phyloP scores from a whole-genome alignment of 2,888 invertebrate genomes.

The Caenorhabditis sp. region DNA sequence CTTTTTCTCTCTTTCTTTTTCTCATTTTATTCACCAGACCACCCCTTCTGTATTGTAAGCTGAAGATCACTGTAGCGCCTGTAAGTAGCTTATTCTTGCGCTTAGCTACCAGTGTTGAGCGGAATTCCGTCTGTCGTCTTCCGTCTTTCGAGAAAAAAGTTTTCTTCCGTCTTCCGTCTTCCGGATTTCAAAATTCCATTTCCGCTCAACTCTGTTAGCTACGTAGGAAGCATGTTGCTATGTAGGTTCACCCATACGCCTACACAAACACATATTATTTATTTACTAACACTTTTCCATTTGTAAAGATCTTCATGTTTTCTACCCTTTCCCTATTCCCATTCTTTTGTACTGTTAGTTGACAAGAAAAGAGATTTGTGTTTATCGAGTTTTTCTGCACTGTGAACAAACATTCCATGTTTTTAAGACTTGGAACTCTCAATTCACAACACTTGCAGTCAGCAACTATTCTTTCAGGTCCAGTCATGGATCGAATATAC shows the following conservation, averaged over 20 bases:
- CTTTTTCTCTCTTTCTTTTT: not conserved
- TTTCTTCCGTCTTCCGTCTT: no score
- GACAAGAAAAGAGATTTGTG: not conserved
- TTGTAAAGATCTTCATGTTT: not conserved
- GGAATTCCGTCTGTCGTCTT: no score
- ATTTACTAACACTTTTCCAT: slow-evolving; percentile 6
- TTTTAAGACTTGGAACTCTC: slow-evolving; percentile 6
- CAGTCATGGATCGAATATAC: slow-evolving; percentile 68
- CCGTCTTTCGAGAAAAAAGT: no score
- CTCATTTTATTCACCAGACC: no score
- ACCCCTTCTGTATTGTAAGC: slow-evolving; percentile 1
- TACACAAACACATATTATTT: slow-evolving; percentile 6
- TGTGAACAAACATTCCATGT: slow-evolving; percentile 1
- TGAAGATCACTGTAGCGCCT: slow-evolving; percentile 18
- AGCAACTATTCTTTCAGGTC: slow-evolving; percentile 1
- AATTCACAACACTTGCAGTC: not conserved
- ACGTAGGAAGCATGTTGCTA: no score
- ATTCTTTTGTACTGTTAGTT: not conserved
- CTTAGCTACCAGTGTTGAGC: no score
- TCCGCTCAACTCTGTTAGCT: no score
- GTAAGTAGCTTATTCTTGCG: slow-evolving; percentile 22
- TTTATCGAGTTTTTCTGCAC: not conserved
- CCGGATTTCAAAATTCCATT: no score
- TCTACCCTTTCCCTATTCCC: not conserved
- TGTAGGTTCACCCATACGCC: no score